These are phyloP conservation scores for Lydus trimaculatus DNA, from an alignment of 2,888 invertebrate species.

Conservation along the genomic window DNA sequence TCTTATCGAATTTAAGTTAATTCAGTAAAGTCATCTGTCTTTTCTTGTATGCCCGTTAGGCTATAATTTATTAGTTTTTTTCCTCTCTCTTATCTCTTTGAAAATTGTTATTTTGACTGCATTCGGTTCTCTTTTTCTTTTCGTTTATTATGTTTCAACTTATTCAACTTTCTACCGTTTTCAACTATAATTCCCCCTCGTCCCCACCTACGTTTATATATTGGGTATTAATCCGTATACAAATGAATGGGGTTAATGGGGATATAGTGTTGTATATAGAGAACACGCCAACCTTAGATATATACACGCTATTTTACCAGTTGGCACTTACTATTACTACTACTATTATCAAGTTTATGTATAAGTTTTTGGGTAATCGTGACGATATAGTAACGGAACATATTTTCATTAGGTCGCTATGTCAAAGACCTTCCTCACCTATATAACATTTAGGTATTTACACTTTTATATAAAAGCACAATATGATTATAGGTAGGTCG, in stretches of 20 bases:
- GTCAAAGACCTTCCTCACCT: conserved; percentile 50
- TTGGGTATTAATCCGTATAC: background rate
- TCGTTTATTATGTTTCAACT: no score
- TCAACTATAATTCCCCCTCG: no score
- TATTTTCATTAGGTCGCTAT: conserved; percentile 45
- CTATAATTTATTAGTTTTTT: no score
- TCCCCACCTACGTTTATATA: background rate
- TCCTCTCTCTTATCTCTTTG: no score
- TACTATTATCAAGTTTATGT: background rate
- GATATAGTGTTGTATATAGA: background rate
- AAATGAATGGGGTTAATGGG: conserved; percentile 6
- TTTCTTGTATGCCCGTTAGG: no score
- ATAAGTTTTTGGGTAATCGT: conserved; percentile 45
- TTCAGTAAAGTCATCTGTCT: no score
- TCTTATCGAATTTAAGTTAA: no score
- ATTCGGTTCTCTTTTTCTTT: no score
- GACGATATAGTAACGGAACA: conserved; percentile 45
- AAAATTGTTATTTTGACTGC: no score
- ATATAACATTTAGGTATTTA: background rate
- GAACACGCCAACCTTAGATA: background rate
- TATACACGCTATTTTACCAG: conserved; percentile 7
- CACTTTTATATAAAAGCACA: background rate
- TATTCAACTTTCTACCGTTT: no score
- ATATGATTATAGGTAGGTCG: conserved; percentile 47
- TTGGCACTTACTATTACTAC: background rate